phyloP scores from a whole-genome alignment of 2,113 vertebrate genomes.

The Phaethornis superciliosus region DNA sequence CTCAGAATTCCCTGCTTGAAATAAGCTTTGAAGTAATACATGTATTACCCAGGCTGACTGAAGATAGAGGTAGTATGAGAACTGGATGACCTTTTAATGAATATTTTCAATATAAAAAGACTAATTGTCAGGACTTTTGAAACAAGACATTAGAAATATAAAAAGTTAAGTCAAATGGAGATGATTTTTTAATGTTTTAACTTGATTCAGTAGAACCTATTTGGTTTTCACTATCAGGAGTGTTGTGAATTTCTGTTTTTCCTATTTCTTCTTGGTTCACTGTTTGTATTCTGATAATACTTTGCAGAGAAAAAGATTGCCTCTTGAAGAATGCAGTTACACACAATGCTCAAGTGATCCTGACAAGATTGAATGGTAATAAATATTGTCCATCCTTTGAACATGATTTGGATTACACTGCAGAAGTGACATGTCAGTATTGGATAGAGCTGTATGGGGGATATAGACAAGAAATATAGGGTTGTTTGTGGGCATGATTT shows the following conservation, averaged over 20 bases:
- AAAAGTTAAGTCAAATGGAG: neutral
- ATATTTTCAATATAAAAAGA: neutral
- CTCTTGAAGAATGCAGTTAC: conserved; percentile 18
- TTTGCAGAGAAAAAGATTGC: neutral
- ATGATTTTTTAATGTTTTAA: neutral
- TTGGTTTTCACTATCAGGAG: neutral
- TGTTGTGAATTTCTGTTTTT: neutral
- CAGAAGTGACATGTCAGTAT: conserved; percentile 41
- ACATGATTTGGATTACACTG: conserved; percentile 28
- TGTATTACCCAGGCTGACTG: neutral
- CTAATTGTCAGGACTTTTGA: neutral
- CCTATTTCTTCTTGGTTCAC: neutral
- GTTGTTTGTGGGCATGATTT: conserved; percentile 13
- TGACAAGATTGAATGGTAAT: conserved; percentile 12
- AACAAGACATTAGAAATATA: neutral
- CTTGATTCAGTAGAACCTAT: neutral
- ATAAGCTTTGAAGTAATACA: neutral
- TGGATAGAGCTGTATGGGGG: neutral
- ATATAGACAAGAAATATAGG: neutral
- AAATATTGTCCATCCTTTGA: conserved; percentile 14
- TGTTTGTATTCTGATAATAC: neutral
- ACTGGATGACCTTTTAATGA: neutral
- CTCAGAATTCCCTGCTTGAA: neutral
- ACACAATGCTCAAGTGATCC: neutral
- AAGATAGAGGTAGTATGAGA: neutral